Evolutionary conservation across 2,888 invertebrate species (phyloP).

Genomic region (Nasonia oneida): DNA sequence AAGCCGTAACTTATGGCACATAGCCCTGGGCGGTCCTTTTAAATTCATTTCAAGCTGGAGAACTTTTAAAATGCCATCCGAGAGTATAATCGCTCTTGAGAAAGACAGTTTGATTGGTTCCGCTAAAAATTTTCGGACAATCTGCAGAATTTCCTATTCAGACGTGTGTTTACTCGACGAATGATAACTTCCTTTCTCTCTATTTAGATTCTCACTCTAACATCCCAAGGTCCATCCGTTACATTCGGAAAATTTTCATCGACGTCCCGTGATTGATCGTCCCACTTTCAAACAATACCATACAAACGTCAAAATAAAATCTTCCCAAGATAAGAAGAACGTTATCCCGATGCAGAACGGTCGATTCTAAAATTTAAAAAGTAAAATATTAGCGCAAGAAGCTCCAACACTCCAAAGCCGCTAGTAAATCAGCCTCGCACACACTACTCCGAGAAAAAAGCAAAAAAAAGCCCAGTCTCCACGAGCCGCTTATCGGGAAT

Average conservation of each 20-base stretch:
- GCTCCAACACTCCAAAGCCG: background rate
- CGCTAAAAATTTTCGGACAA: background rate
- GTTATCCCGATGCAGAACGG: background rate
- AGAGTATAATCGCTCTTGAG: background rate
- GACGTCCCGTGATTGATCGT: background rate
- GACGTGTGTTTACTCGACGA: background rate
- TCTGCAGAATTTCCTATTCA: slow-evolving; percentile 7
- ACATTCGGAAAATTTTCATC: background rate
- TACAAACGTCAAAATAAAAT: background rate
- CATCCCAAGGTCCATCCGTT: background rate
- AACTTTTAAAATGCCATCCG: background rate
- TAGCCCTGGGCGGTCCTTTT: background rate
- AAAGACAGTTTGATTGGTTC: slow-evolving; percentile 14
- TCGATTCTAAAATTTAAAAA: background rate
- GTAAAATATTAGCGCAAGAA: slow-evolving; percentile 7
- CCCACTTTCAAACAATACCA: background rate
- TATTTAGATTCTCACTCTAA: background rate
- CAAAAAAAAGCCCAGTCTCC: background rate
- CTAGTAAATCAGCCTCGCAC: background rate
- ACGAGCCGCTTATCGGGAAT: background rate
- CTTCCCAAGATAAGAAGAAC: background rate
- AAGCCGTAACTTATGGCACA: background rate
- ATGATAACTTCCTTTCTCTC: background rate
- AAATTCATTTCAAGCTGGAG: slow-evolving; percentile 5
- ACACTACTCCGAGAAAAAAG: background rate